These are phyloP conservation scores for Crotalus tigris DNA, from an alignment of 2,113 vertebrate species.

Conservation along the genomic window DNA sequence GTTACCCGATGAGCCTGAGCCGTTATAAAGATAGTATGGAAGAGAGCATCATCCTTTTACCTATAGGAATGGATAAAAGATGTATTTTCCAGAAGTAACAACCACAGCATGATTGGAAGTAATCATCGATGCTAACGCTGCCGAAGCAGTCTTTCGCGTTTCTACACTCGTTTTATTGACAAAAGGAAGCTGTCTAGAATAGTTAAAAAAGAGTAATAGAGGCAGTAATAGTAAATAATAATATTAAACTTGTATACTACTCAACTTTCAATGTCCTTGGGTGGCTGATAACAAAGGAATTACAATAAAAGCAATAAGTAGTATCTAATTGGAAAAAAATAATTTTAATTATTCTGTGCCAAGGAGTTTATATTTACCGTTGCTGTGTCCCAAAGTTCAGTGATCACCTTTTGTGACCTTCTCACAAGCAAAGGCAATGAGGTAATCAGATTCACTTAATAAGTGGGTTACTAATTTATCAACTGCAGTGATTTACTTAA, in stretches of 20 bases:
- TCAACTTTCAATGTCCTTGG: background rate
- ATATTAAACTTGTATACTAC: background rate
- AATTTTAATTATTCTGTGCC: background rate
- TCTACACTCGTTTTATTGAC: background rate
- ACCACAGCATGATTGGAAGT: too few relatives aligned
- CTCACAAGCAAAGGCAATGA: background rate
- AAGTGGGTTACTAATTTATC: background rate
- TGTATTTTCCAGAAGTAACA: too few relatives aligned
- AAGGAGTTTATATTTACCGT: background rate
- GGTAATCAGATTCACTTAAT: background rate
- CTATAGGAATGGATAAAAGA: too few relatives aligned
- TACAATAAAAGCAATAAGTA: background rate
- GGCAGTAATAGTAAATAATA: background rate
- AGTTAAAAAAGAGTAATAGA: background rate
- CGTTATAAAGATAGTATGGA: too few relatives aligned
- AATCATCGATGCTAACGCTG: too few relatives aligned
- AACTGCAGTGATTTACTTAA: background rate
- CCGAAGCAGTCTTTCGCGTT: too few relatives aligned
- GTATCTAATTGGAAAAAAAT: background rate
- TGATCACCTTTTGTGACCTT: background rate
- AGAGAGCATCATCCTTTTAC: too few relatives aligned
- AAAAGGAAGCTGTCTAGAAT: background rate
- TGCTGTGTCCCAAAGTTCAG: too few relatives aligned
- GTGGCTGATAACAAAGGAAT: background rate
- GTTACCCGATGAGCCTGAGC: too few relatives aligned